Percentiles rank a stretch among this genome's conserved stretches.
phyloP scores from a whole-genome alignment of 2,888 invertebrate species.

The Drosophila nigricruria region DNA sequence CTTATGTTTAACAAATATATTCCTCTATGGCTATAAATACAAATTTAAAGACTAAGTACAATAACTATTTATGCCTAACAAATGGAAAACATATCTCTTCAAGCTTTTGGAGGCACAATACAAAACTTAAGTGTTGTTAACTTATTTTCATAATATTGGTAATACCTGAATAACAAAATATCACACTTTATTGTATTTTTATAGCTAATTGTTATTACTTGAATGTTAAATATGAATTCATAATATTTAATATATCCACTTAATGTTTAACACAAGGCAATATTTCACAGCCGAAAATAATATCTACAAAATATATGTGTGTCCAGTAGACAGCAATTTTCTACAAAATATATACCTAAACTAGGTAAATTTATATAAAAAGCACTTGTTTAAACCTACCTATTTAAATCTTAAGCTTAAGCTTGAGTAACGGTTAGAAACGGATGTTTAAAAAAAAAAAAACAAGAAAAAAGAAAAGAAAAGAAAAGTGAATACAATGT shows the following conservation, averaged over 20 bases:
- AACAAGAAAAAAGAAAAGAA: not conserved
- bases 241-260: constrained; percentile 43
- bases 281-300: constrained; percentile 30
- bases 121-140: constrained; percentile 49
- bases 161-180: constrained; percentile 14
- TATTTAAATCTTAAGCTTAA: constrained; percentile 23
- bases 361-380: constrained; percentile 5
- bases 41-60: constrained; percentile 42
- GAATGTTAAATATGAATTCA: constrained; percentile 9
- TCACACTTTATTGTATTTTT: constrained; percentile 11
- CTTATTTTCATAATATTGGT: constrained; percentile 39
- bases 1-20: constrained; percentile 41
- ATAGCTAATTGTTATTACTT: constrained; percentile 17
- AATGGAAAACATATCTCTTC: constrained; percentile 66
- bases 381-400: constrained; percentile 33
- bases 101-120: constrained; percentile 58
- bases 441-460: constrained; percentile 18
- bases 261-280: constrained; percentile 30
- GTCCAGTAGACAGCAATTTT: constrained; percentile 27
- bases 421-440: constrained; percentile 61
- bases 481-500: constrained; percentile 38
- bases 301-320: constrained; percentile 20
- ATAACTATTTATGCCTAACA: constrained; percentile 42
- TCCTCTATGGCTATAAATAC: constrained; percentile 34
- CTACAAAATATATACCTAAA: constrained; percentile 5